A percentile compares a stretch with the other conserved stretches of the same genome.
Conservation (phyloP, 2,888 invertebrate genomes). For the Fragum fragum region DNA sequence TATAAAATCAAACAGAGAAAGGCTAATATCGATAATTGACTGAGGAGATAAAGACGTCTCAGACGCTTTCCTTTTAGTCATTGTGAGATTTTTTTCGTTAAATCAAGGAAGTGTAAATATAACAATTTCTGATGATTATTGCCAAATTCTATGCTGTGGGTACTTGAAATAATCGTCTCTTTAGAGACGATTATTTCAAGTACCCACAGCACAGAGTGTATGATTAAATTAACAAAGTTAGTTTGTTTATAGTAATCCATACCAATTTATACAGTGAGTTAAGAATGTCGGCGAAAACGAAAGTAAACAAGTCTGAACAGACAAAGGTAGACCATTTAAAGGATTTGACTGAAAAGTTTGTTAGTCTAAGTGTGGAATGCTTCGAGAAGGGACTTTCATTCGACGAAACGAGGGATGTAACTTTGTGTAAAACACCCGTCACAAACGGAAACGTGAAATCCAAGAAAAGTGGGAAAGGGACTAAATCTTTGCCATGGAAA, state of each 20-base stretch:
- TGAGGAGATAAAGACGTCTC: background rate
- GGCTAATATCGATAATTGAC: background rate
- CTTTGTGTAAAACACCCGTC: background rate
- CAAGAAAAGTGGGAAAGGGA: background rate
- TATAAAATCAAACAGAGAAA: background rate
- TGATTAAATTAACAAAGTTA: too few species aligned
- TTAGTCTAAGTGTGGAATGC: slow-evolving; percentile 1
- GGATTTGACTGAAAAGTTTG: background rate
- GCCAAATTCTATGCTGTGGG: background rate
- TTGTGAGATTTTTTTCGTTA: too few species aligned
- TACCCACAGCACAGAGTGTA: background rate
- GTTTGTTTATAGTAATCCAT: too few species aligned
- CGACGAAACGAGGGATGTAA: slow-evolving; percentile 15
- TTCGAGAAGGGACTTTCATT: slow-evolving; percentile 11
- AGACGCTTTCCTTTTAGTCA: background rate
- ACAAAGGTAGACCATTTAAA: slow-evolving; percentile 10
- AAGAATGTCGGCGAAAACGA: slow-evolving; percentile 17
- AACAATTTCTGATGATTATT: too few species aligned
- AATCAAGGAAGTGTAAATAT: too few species aligned
- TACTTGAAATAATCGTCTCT: background rate
- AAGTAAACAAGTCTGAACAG: slow-evolving; percentile 27
- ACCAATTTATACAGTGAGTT: background rate
- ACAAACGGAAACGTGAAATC: slow-evolving; percentile 18
- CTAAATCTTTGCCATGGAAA: background rate
- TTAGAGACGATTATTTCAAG: background rate